phyloP scores from a whole-genome alignment of 2,888 invertebrate species.

The Timema cristinae region DNA sequence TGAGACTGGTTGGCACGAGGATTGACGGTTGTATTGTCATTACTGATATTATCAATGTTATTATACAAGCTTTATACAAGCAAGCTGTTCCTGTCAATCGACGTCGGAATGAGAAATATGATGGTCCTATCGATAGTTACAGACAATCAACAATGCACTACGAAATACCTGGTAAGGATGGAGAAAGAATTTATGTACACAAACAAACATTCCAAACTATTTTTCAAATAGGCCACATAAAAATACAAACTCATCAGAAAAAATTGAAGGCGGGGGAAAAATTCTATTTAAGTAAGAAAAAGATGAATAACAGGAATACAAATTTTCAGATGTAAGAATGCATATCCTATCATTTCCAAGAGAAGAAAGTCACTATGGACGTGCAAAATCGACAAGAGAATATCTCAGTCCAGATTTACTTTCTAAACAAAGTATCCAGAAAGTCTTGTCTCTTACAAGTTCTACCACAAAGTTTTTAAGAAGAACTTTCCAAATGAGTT shows the following conservation, averaged over 20 bases:
- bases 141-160: conserved; percentile 2
- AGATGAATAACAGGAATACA: not conserved
- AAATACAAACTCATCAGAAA: conserved; percentile 13
- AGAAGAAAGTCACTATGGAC: not conserved
- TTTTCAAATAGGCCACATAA: conserved; percentile 10
- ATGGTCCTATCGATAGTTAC: conserved; percentile 5
- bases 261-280: not conserved
- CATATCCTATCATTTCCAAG: not conserved
- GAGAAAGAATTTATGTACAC: not conserved
- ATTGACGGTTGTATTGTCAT: too few relatives aligned
- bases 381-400: conserved; percentile 6
- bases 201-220: conserved; percentile 16
- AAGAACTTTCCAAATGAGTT: not conserved
- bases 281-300: not conserved
- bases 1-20: too few relatives aligned
- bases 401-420: conserved; percentile 5
- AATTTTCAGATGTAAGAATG: not conserved
- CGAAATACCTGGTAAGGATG: not conserved
- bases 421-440: conserved; percentile 8
- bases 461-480: conserved; percentile 4
- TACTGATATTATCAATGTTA: too few relatives aligned
- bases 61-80: too few relatives aligned
- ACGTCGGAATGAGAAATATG: conserved; percentile 2
- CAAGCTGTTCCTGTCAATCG: not conserved
- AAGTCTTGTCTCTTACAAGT: not conserved